Evolutionary conservation across 2,113 vertebrate species (phyloP), one percentile per base, ranked within the genome.

Genomic region (Salvelinus alpinus): DNA sequence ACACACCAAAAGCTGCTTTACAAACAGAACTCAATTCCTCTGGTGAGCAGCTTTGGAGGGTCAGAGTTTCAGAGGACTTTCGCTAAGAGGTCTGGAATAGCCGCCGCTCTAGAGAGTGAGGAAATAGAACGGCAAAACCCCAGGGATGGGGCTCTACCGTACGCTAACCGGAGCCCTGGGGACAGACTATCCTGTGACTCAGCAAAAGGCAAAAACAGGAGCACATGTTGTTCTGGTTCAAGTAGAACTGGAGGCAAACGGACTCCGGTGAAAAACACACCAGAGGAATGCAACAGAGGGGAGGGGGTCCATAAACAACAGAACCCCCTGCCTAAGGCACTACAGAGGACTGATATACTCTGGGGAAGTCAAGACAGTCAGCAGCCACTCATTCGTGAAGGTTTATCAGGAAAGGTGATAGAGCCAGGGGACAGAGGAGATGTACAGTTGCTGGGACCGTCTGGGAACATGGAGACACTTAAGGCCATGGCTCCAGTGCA

Each of bases 401-500:
- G 31, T 48, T 6, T 62, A 69, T 29, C 59, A 29, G 60, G 24
- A 1, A 83, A 73, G 70, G 78, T 66, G 31, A 77, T 47, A 38
- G 22, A 70, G 57, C 34, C 16, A 76, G 16, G 16, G 3, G 25
- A 70, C 59, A 62, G 59, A n/a, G 78, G 71, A 31, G 74, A 84
- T 34, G 9, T 62, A 7, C 77, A n/a, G 57, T 7, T 44, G 24
- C 70, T 25, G 72, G 84, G 71, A 71, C 76, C 74, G 44, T 73
- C 38, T 51, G 64, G 59, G 48, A 77, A 71, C 38, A 48, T 64
- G 44, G 76, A 67, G 6, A 74, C 62, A 64, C 65, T 48, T 3
- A 90, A 85, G 71, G 77, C 73, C 14, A 81, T 82, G 64, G 77
- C 80, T 20, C 90, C 87, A 1, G 83, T 92, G 27, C 95, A 94